Evolutionary conservation across 2,797 vertebrate genomes (phyloP).

Genomic region (Glossophaga mutica): DNA sequence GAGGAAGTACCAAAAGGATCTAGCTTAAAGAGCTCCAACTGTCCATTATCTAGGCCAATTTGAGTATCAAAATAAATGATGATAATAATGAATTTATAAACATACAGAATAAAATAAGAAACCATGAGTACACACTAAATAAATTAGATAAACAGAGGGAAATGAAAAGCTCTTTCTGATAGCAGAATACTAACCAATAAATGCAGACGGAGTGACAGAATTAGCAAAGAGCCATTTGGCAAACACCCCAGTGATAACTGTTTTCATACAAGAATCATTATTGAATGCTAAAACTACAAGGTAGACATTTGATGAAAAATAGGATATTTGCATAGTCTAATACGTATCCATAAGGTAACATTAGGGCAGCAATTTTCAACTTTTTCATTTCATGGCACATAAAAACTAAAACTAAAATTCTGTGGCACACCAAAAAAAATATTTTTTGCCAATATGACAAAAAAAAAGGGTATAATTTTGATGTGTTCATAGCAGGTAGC

Average conservation of each 20-base stretch:
- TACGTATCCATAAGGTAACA: neutral
- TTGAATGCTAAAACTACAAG: conserved; percentile 9
- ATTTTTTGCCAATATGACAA: neutral
- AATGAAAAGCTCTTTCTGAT: neutral
- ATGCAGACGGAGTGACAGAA: neutral
- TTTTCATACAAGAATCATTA: conserved; percentile 6
- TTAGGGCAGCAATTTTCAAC: neutral
- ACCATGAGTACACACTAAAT: neutral
- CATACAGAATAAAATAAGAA: conserved; percentile 18
- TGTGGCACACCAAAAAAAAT: neutral
- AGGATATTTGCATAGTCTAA: neutral
- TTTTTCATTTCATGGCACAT: neutral
- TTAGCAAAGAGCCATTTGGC: neutral
- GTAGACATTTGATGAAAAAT: neutral
- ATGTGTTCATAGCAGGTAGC: neutral
- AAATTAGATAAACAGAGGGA: neutral
- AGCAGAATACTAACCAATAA: neutral
- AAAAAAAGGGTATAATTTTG: neutral
- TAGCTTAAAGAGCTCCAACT: neutral
- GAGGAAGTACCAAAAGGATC: neutral
- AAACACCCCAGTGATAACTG: neutral
- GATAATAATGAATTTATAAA: neutral
- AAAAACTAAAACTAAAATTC: neutral
- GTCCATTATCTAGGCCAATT: neutral
- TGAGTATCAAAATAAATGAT: neutral